Percentiles rank a stretch among this genome's conserved stretches.
These are phyloP conservation scores for Semnornis frantzii DNA, from an alignment of 2,113 vertebrate genomes.

Conservation along the genomic window DNA sequence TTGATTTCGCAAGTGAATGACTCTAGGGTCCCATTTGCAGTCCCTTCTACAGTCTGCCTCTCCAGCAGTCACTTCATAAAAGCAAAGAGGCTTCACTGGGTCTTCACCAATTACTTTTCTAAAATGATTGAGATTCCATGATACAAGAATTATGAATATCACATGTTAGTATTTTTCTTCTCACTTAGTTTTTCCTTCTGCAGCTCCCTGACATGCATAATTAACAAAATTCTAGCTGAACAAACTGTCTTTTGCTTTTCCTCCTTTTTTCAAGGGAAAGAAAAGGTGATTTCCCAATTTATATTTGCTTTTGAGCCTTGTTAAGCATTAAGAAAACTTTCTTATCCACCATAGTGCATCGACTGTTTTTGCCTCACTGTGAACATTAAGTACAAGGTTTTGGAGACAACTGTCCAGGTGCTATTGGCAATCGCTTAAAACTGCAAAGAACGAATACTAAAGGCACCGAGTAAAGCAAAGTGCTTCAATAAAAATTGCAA, in stretches of 20 bases:
- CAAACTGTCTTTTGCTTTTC: neutral
- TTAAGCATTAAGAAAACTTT: slow-evolving; percentile 28
- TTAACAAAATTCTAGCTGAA: neutral
- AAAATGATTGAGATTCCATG: neutral
- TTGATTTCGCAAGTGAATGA: slow-evolving; percentile 24
- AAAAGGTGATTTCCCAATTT: neutral
- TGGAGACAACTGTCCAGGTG: slow-evolving; percentile 10
- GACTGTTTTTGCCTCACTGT: neutral
- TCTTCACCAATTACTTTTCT: neutral
- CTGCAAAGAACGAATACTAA: neutral
- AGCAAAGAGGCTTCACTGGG: neutral
- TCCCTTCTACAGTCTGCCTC: neutral
- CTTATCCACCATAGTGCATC: neutral
- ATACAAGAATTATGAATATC: neutral
- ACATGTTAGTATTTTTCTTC: neutral
- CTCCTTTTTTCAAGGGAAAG: neutral
- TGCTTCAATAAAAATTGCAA: neutral
- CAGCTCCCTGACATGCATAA: neutral
- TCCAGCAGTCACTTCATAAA: neutral
- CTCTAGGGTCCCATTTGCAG: neutral
- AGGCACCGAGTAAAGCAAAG: neutral
- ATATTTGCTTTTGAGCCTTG: neutral
- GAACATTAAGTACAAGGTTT: slow-evolving; percentile 23
- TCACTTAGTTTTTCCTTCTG: neutral
- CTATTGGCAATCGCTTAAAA: neutral